A percentile compares a stretch with the other conserved stretches of the same genome.
These are phyloP conservation scores for Drosophila dives DNA, from an alignment of 2,888 invertebrate genomes.

Conservation along the genomic window DNA sequence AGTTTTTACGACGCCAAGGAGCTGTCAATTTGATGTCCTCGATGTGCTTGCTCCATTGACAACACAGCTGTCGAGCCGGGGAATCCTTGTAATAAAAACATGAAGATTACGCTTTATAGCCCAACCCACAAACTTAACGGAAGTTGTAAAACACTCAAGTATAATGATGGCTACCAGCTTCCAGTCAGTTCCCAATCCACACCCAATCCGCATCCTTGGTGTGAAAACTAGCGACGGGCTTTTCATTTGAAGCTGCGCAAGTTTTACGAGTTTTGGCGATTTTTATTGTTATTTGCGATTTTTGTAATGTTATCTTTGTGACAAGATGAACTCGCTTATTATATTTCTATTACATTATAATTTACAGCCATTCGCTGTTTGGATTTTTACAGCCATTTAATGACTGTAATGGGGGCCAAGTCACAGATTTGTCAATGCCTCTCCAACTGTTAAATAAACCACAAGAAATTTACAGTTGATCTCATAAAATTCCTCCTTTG, in stretches of 20 bases:
- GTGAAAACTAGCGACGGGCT: constrained; percentile 70
- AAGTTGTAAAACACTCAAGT: constrained; percentile 84
- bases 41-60: constrained; percentile 63
- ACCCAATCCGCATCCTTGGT: constrained; percentile 33
- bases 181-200: constrained; percentile 7
- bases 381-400: constrained; percentile 71
- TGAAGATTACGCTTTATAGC: constrained; percentile 80
- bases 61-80: constrained; percentile 52
- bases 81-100: constrained; percentile 72
- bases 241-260: constrained; percentile 46
- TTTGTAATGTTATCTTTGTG: constrained; percentile 53
- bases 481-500: constrained; percentile 58
- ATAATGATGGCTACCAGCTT: constrained; percentile 73
- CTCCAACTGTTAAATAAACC: constrained; percentile 51
- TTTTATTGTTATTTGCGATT: constrained; percentile 48
- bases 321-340: constrained; percentile 66
- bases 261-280: constrained; percentile 59
- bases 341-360: constrained; percentile 76
- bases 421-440: constrained; percentile 68
- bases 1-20: constrained; percentile 75
- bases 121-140: constrained; percentile 67
- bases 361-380: constrained; percentile 67
- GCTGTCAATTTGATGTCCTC: constrained; percentile 80
- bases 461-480: constrained; percentile 38
- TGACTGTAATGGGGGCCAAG: constrained; percentile 28